Evolutionary conservation across 1,140 invertebrate genomes (phyloP), one percentile per base, ranked within the genome.

Genomic region (Zaprionus lachaisei): DNA sequence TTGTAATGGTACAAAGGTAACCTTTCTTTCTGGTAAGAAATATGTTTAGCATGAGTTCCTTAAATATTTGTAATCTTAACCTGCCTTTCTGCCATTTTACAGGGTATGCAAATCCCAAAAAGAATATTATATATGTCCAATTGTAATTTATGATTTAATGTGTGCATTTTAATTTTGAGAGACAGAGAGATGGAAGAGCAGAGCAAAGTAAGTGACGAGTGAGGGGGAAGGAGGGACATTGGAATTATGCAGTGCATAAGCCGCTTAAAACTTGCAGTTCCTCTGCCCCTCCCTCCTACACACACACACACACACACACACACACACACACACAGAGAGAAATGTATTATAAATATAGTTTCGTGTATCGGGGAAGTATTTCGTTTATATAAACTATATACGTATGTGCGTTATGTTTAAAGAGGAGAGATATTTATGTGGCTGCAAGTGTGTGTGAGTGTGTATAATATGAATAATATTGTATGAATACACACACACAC

Each of bases 241-340:
- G 70, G 64, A 51, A 38, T 64, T 41, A 14, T 57, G 55, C 58
- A 41, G 47, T 47, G 66, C 61, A 72, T 72, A 77, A 77, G 69
- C 73, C 24, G 73, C 73, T 76, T 76, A 72, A 72, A 72, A 72
- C 24, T 61, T 51, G n/a, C 37, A 54, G 41, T 17, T 3, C 41
- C n/a, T 17, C 7, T 47, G 2, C 41, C 2, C n/a, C n/a, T 9
- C 17, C 5, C 41, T 7, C 41, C 41, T 26, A 26, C 22, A 31
- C 31, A 31, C 28, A 28, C 28, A 26, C 28, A 41, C 24, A 14
- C 41, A 0, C 11, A 7, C 15, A 6, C 24, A 7, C 15, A 6
- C 24, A 58, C 58, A 37, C 17, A 63, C 11, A 54, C 11, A 56
- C 17, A 70, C 11, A 54, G 5, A 47, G 11, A 3, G 2, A 56